Conservation (phyloP, 2,888 invertebrate genomes). For the Pasiphila rectangulata region DNA sequence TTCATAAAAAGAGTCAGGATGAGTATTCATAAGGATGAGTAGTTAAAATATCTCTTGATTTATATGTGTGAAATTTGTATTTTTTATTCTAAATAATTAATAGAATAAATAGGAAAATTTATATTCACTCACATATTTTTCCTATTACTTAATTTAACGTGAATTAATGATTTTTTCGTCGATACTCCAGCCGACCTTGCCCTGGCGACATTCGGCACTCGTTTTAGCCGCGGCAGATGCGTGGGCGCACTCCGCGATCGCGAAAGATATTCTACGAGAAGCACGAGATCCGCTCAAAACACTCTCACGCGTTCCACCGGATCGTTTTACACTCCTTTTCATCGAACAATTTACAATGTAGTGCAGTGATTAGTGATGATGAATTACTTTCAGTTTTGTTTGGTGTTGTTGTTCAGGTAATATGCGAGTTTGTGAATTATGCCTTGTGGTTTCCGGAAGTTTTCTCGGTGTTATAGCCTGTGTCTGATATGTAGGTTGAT, state of each 20-base stretch:
- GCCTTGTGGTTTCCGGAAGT: neutral
- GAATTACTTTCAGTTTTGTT: slow-evolving; percentile 68
- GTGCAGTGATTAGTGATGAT: slow-evolving; percentile 42
- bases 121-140: too few relatives aligned
- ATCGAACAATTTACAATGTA: slow-evolving; percentile 26
- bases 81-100: too few relatives aligned
- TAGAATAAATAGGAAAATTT: too few relatives aligned
- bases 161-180: slow-evolving; percentile 1
- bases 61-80: too few relatives aligned
- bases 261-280: slow-evolving; percentile 59
- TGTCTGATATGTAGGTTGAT: too few relatives aligned
- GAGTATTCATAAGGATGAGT: too few relatives aligned
- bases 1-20: too few relatives aligned
- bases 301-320: slow-evolving; percentile 55
- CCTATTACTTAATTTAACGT: neutral
- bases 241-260: slow-evolving; percentile 74
- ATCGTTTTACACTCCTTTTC: slow-evolving; percentile 57
- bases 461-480: too few relatives aligned
- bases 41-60: too few relatives aligned
- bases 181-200: slow-evolving; percentile 71
- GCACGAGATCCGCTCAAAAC: slow-evolving; percentile 66
- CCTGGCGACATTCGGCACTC: slow-evolving; percentile 66
- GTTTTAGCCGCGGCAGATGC: slow-evolving; percentile 64
- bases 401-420: slow-evolving; percentile 67
- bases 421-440: slow-evolving; percentile 12